These are phyloP conservation scores for Ormyrus pomaceus DNA, from an alignment of 2,888 invertebrate species.

Conservation along the genomic window DNA sequence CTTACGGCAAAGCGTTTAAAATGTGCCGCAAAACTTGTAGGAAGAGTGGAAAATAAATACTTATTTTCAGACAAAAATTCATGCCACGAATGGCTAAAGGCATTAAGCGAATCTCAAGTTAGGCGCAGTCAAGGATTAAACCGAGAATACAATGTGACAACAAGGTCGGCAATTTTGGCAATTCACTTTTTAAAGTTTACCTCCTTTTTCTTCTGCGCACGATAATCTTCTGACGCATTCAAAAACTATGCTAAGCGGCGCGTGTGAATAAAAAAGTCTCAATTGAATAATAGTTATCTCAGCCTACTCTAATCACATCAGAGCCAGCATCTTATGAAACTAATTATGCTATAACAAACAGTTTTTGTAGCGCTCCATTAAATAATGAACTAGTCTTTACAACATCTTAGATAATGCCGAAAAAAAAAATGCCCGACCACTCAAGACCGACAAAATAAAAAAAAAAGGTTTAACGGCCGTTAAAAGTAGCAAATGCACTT, in stretches of 20 bases:
- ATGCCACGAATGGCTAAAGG: constrained; percentile 32
- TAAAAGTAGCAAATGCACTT: no score
- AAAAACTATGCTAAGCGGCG: no score
- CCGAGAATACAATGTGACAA: background rate
- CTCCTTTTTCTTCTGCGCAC: background rate
- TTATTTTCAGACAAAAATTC: constrained; percentile 12
- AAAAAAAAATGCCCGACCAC: no score
- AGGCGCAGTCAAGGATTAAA: constrained; percentile 30
- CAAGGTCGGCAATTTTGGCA: constrained; percentile 38
- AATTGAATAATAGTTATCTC: background rate
- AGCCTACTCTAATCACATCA: background rate
- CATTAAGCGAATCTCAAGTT: constrained; percentile 31
- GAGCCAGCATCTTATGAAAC: no score
- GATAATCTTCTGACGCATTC: no score
- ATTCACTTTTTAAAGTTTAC: background rate
- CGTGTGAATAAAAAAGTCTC: no score
- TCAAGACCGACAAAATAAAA: no score
- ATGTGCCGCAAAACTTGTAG: constrained; percentile 15
- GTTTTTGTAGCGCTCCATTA: no score
- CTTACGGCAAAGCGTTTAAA: background rate
- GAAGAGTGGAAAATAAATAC: constrained; percentile 11
- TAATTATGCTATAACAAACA: no score
- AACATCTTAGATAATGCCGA: background rate
- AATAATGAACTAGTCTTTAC: background rate
- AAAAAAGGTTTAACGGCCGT: no score